Evolutionary conservation across 1,140 invertebrate species (phyloP), one percentile per base, ranked within the genome.

Genomic region (Drosophila ironensis): DNA sequence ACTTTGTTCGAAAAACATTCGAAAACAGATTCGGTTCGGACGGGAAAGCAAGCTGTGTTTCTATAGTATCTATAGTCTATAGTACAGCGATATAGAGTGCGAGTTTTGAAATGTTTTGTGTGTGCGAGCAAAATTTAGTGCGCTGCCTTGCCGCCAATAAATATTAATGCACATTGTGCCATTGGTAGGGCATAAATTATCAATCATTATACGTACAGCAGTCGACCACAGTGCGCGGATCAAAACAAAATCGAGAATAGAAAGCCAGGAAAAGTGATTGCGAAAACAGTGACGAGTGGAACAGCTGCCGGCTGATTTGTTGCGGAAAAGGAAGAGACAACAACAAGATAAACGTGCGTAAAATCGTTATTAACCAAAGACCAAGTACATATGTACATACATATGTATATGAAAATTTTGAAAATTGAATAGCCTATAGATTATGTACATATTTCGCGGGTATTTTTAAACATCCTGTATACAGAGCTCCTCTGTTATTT

Each of bases 401-500:
- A 42, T 16, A 50, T 3, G 16, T 51, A 41, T 51, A 9, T 27
- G 35, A 22, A 24, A 22, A 44, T n/a, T 70, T 30, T 44, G 24
- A 45, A 5, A 17, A 45, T 16, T 27, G 14, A 45, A 19, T 25
- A 2, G 33, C 7, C 14, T 37, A n/a, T n/a, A n/a, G n/a, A n/a
- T 17, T 33, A 28, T 42, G 16, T 44, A 35, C 14, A 4, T 46
- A 30, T 47, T 25, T n/a, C n/a, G 27, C 16, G 28, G 14, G 8
- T 78, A 78, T 78, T 78, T 80, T 50, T 78, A 78, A 56, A 16
- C 14, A 27, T 25, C 59, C 73, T 77, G 38, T 41, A 78, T 56
- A 72, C 37, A 28, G 37, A 60, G 45, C 38, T 52, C 30, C 19
- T 47, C n/a, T 61, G 38, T 46, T 47, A 28, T 28, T 30, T 41